phyloP scores from a whole-genome alignment of 2,113 vertebrate genomes.

The Chaenocephalus aceratus region DNA sequence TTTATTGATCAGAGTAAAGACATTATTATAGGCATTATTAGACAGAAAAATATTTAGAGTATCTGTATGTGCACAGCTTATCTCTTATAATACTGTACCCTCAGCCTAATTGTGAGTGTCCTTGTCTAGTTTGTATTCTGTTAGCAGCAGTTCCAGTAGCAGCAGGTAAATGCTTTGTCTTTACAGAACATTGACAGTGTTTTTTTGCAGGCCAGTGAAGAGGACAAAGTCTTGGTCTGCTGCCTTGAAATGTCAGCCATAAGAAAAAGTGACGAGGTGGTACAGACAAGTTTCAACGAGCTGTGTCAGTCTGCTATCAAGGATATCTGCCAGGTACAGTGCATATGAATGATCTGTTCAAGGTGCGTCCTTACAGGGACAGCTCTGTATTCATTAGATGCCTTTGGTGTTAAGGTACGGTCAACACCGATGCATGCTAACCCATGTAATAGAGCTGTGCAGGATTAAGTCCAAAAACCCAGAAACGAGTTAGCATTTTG shows the following conservation, averaged over 20 bases:
- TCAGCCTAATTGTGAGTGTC: no score
- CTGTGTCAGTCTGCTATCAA: constrained; percentile 63
- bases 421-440: background rate
- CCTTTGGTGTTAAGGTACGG: background rate
- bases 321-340: constrained; percentile 73
- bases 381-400: no score
- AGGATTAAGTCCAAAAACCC: no score
- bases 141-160: background rate
- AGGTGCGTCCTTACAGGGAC: no score
- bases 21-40: no score
- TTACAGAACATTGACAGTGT: background rate
- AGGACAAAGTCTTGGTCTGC: constrained; percentile 62
- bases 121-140: background rate
- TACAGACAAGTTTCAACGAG: constrained; percentile 71
- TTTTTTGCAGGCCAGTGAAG: constrained; percentile 56
- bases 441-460: background rate
- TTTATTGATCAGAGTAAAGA: background rate
- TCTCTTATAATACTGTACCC: no score
- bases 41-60: no score
- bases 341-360: background rate
- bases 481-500: no score
- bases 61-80: no score
- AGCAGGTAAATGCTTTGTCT: background rate
- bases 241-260: constrained; percentile 41
- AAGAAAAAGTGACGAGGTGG: constrained; percentile 11